Evolutionary conservation across 2,113 vertebrate species (phyloP).

Genomic region (Ancistrus triradiatus): DNA sequence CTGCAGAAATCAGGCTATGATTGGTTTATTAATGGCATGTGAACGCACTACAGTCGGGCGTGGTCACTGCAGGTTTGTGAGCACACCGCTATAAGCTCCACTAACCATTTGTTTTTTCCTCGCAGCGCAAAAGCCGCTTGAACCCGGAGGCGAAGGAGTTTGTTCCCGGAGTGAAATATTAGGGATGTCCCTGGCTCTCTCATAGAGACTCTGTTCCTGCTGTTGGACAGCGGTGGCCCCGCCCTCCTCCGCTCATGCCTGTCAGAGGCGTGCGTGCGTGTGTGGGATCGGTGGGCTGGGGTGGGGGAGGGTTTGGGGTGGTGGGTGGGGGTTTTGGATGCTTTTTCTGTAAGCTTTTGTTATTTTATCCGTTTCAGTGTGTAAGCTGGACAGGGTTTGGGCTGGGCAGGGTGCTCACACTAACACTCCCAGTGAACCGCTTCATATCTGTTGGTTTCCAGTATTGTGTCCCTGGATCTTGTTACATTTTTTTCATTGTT

Average conservation of each 20-base stretch:
- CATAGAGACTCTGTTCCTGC: conserved; percentile 50
- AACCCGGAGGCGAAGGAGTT: conserved; percentile 86
- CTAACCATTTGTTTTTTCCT: conserved; percentile 6
- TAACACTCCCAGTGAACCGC: conserved; percentile 38
- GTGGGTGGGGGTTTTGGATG: conserved; percentile 36
- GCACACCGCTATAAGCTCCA: too few species aligned
- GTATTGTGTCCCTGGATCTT: conserved; percentile 35
- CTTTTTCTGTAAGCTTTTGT: conserved; percentile 51
- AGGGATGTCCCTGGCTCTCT: conserved; percentile 48
- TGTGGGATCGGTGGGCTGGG: conserved; percentile 43
- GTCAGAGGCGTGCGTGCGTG: conserved; percentile 29
- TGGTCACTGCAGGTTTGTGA: too few species aligned
- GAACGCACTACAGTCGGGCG: too few species aligned
- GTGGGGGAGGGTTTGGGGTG: conserved; percentile 35
- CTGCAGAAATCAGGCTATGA: too few species aligned
- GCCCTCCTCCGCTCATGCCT: conserved; percentile 44
- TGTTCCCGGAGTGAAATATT: conserved; percentile 82
- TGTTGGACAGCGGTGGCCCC: conserved; percentile 44
- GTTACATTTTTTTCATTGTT: conserved; percentile 24
- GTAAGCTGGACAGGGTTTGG: conserved; percentile 27
- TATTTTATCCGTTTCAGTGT: conserved; percentile 43
- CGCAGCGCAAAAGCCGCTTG: conserved; percentile 83
- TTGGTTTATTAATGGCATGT: too few species aligned
- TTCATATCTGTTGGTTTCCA: conserved; percentile 43
- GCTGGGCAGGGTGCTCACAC: conserved; percentile 33